Evolutionary conservation across 2,113 vertebrate genomes (phyloP).

Genomic region (Gadus macrocephalus): DNA sequence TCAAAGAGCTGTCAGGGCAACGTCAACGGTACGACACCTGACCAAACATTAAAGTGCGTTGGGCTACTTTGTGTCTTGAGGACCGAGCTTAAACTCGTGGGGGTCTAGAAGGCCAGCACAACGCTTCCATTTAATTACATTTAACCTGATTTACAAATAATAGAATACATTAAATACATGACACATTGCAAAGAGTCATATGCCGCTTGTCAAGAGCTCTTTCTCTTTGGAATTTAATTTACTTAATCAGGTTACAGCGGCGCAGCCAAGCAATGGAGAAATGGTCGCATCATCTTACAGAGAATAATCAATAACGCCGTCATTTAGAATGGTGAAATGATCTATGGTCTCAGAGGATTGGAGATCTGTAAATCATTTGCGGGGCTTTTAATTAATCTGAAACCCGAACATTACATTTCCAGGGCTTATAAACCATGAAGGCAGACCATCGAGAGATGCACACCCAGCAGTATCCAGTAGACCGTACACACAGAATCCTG

Average conservation of each 20-base stretch:
- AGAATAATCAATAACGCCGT: constrained; percentile 57
- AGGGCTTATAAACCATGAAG: constrained; percentile 51
- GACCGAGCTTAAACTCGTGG: neutral
- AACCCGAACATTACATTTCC: constrained; percentile 58
- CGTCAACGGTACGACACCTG: constrained; percentile 48
- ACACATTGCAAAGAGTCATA: no score
- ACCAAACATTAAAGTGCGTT: constrained; percentile 30
- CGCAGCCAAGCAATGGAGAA: constrained; percentile 41
- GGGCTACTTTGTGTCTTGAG: neutral
- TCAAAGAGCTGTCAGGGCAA: constrained; percentile 29
- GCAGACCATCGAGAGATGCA: constrained; percentile 31
- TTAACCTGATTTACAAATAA: no score
- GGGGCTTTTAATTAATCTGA: constrained; percentile 58
- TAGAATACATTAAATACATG: no score
- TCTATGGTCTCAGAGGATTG: constrained; percentile 32
- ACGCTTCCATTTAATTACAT: constrained; percentile 22
- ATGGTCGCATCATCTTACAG: constrained; percentile 44
- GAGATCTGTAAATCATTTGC: constrained; percentile 51
- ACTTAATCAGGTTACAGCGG: constrained; percentile 23
- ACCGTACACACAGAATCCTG: no score
- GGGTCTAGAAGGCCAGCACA: neutral
- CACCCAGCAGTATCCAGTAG: no score
- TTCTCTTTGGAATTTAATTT: no score
- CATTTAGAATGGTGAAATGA: constrained; percentile 34
- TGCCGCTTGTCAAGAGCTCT: no score